Conservation (phyloP, 2,113 vertebrate genomes). For the Neoarius graeffei region DNA sequence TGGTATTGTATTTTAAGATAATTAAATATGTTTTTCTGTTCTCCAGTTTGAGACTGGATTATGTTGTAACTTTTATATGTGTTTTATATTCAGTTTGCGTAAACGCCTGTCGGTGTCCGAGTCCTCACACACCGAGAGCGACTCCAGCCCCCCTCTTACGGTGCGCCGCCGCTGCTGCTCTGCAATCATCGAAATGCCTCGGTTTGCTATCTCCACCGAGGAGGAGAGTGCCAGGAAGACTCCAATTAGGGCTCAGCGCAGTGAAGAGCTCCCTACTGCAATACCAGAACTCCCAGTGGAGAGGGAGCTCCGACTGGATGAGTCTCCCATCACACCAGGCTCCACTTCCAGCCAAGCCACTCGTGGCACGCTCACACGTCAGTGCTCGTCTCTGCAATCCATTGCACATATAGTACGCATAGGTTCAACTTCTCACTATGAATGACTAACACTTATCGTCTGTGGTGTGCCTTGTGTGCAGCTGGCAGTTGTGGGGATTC, state of each 20-base stretch:
- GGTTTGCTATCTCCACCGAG: constrained; percentile 85
- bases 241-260: constrained; percentile 64
- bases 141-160: constrained; percentile 92
- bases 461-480: constrained; percentile 58
- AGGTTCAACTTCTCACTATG: not conserved
- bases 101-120: constrained; percentile 93
- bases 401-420: not conserved
- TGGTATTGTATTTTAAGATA: not conserved
- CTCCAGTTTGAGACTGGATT: not conserved
- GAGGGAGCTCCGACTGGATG: constrained; percentile 80
- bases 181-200: constrained; percentile 87
- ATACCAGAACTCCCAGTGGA: constrained; percentile 82
- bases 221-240: constrained; percentile 75
- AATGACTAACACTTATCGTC: not conserved
- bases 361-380: constrained; percentile 73
- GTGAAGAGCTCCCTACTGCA: constrained; percentile 79
- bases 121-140: constrained; percentile 96
- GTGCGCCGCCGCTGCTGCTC: constrained; percentile 89
- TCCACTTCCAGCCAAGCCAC: constrained; percentile 69
- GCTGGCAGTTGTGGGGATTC: constrained; percentile 78
- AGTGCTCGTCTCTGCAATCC: not conserved
- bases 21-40: not conserved
- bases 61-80: constrained; percentile 4
- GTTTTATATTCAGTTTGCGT: constrained; percentile 74
- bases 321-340: constrained; percentile 72